These are phyloP conservation scores for Eclectus roratus DNA, from an alignment of 2,113 vertebrate genomes.

Conservation along the genomic window DNA sequence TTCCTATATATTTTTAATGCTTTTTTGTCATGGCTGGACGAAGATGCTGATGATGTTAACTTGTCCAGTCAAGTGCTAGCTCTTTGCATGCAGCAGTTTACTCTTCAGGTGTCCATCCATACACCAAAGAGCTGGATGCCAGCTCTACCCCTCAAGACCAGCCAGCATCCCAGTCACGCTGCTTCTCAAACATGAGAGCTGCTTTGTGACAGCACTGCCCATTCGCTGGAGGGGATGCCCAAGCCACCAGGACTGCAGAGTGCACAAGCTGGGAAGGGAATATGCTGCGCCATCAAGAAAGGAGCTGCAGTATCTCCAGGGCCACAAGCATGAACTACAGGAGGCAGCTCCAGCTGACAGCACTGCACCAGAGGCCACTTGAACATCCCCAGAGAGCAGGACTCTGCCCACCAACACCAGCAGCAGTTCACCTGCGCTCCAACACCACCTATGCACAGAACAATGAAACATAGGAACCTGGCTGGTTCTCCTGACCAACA, in stretches of 20 bases:
- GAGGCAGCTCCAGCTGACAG: neutral
- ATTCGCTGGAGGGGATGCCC: neutral
- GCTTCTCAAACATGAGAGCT: accelerated
- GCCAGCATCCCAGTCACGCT: neutral
- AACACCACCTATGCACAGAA: accelerated
- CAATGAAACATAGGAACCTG: accelerated
- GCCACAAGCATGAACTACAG: neutral
- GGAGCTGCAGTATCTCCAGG: neutral
- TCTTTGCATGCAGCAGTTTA: neutral
- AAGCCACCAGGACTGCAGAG: neutral
- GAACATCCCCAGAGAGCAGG: accelerated
- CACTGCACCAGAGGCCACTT: accelerated
- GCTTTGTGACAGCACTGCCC: neutral
- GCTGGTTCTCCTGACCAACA: neutral
- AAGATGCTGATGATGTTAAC: neutral
- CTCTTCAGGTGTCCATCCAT: neutral
- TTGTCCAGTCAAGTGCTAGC: neutral
- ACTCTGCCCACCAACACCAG: neutral
- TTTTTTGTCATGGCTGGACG: neutral
- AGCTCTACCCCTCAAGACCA: neutral
- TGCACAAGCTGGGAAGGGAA: neutral
- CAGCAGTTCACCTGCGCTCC: accelerated
- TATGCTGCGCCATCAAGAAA: accelerated
- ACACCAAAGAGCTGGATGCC: accelerated
- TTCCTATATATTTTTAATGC: neutral